These are phyloP conservation scores for Megathymus violae DNA, from an alignment of 1,140 invertebrate genomes.

Conservation along the genomic window DNA sequence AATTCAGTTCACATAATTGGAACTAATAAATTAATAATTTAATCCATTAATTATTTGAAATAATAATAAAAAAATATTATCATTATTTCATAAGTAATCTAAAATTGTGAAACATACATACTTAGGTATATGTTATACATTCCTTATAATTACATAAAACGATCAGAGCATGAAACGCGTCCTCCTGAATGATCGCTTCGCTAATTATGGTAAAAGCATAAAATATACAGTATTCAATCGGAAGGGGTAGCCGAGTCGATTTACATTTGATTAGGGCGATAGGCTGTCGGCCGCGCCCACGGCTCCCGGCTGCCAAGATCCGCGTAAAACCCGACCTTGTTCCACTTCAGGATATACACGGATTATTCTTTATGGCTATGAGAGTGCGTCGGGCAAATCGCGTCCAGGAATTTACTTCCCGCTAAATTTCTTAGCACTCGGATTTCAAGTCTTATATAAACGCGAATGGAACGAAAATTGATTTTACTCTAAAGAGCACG, in stretches of 20 bases:
- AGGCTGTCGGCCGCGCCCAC: constrained; percentile 1
- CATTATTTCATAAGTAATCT: no score
- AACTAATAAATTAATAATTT: no score
- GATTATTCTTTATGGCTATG: constrained; percentile 3
- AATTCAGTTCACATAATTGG: no score
- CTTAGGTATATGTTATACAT: no score
- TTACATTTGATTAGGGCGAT: constrained; percentile 27
- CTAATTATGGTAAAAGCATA: no score
- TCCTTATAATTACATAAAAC: no score
- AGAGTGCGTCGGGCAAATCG: not conserved
- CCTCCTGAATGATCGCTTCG: no score
- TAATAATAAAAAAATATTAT: no score
- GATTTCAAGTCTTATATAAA: constrained; percentile 11
- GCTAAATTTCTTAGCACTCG: constrained; percentile 17
- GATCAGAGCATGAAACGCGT: no score
- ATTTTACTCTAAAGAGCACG: constrained; percentile 2
- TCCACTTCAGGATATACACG: constrained; percentile 2
- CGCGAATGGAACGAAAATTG: constrained; percentile 23
- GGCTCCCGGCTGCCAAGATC: constrained; percentile 1
- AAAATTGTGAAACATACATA: no score
- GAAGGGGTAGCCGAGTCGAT: constrained; percentile 6
- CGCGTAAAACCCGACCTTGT: constrained; percentile 20
- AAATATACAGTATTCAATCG: not conserved
- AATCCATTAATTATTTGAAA: no score
- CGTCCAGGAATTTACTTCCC: not conserved